phyloP scores from a whole-genome alignment of 2,113 vertebrate genomes.

The Vanacampus margaritifer region DNA sequence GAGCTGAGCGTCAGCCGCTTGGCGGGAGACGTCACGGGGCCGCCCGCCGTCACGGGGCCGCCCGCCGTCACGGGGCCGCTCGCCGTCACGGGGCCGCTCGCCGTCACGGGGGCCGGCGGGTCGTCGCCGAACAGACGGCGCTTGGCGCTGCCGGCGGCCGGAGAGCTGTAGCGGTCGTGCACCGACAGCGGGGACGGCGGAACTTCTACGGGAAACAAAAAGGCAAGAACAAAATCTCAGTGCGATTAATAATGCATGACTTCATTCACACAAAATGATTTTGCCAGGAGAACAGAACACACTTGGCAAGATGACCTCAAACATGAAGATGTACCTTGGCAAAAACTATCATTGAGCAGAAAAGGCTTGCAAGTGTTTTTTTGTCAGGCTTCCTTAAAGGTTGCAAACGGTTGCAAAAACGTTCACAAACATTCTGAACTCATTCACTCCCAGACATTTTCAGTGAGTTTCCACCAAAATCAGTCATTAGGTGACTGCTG shows the following conservation, averaged over 20 bases:
- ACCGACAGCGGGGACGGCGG: conserved; percentile 83
- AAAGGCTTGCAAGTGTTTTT: no score
- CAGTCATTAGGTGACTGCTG: no score
- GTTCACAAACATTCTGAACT: no score
- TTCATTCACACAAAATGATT: background rate
- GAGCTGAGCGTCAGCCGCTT: conserved; percentile 61
- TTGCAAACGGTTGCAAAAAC: no score
- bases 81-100: conserved; percentile 50
- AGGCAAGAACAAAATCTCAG: conserved; percentile 16
- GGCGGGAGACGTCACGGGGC: conserved; percentile 67
- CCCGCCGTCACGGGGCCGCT: conserved; percentile 55
- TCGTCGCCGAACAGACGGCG: conserved; percentile 95
- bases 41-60: conserved; percentile 62
- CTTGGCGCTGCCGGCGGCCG: conserved; percentile 89
- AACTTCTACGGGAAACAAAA: conserved; percentile 65
- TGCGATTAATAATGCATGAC: background rate
- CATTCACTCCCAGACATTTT: no score
- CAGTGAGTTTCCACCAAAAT: no score
- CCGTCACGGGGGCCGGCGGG: conserved; percentile 52
- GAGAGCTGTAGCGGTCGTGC: conserved; percentile 93
- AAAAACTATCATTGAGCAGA: no score
- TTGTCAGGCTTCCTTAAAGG: no score
- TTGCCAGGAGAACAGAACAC: background rate
- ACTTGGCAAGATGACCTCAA: no score
- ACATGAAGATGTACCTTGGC: no score